Conservation (phyloP, 2,888 invertebrate genomes). For the Aleiodes leptofemur region DNA sequence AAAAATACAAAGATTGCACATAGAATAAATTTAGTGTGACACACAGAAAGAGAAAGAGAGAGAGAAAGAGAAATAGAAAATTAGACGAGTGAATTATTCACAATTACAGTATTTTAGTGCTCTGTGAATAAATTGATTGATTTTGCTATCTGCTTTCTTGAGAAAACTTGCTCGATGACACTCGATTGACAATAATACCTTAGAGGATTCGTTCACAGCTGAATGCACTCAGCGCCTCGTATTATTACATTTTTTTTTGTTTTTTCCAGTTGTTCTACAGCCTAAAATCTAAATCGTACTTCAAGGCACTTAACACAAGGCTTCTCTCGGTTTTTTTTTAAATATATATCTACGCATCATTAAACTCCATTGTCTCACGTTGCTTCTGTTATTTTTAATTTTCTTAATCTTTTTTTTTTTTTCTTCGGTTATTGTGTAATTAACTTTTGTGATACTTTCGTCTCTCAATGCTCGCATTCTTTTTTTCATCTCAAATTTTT, state of each 20-base stretch:
- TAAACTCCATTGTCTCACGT: conserved; percentile 50
- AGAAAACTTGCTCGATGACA: conserved; percentile 48
- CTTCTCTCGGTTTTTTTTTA: conserved; percentile 69
- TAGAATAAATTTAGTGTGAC: conserved; percentile 27
- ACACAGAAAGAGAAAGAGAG: conserved; percentile 18
- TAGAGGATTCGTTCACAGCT: conserved; percentile 70
- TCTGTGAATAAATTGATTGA: conserved; percentile 19
- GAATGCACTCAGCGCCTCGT: conserved; percentile 74
- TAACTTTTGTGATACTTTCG: conserved; percentile 42
- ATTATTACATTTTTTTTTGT: conserved; percentile 35
- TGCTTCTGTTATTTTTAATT: conserved; percentile 55
- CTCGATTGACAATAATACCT: conserved; percentile 66
- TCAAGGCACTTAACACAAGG: conserved; percentile 76
- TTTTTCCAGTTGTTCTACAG: conserved; percentile 59
- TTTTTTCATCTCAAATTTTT: conserved; percentile 47
- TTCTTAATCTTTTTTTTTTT: conserved; percentile 43
- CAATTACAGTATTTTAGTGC: conserved; percentile 24
- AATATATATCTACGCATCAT: conserved; percentile 66
- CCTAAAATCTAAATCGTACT: conserved; percentile 74
- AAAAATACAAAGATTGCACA: conserved; percentile 39
- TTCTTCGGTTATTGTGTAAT: conserved; percentile 48
- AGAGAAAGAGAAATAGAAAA: background rate
- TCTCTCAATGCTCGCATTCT: conserved; percentile 54
- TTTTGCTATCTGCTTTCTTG: conserved; percentile 1
- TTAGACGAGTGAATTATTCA: conserved; percentile 15